Percentiles rank a stretch among this genome's conserved stretches.
phyloP scores from a whole-genome alignment of 1,140 invertebrate species.

The Drosophila miranda region DNA sequence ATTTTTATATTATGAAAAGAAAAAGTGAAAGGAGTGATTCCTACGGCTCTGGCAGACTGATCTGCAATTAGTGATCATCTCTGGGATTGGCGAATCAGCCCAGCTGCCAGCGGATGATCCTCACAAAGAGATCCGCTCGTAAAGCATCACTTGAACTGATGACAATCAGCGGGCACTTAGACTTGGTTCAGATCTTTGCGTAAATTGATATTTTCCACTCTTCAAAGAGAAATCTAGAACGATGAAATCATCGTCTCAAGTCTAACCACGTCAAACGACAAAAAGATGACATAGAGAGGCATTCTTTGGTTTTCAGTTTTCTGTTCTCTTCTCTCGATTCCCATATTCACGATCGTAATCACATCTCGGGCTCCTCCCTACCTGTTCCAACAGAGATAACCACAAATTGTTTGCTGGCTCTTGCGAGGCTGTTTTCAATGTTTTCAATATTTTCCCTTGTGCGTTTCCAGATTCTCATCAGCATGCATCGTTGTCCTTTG shows the following conservation, averaged over 20 bases:
- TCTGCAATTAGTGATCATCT: not conserved
- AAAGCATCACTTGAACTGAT: conserved; percentile 39
- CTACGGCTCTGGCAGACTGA: not conserved
- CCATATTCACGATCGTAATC: conserved; percentile 42
- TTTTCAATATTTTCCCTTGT: conserved; percentile 33
- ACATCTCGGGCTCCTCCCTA: conserved; percentile 25
- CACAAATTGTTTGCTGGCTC: conserved; percentile 52
- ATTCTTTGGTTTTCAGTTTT: conserved; percentile 9
- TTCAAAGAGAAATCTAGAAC: conserved; percentile 16
- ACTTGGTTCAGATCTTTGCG: conserved; percentile 20
- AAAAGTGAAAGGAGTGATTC: not conserved
- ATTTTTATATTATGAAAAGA: not conserved
- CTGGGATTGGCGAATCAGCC: conserved; percentile 30
- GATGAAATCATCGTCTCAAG: conserved; percentile 35
- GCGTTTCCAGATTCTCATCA: conserved; percentile 50
- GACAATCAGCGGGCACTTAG: conserved; percentile 40
- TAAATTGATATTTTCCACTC: conserved; percentile 63
- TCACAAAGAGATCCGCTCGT: conserved; percentile 38
- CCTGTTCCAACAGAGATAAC: conserved; percentile 48
- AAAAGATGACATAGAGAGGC: conserved; percentile 46
- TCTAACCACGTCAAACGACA: conserved; percentile 38
- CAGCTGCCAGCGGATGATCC: conserved; percentile 17
- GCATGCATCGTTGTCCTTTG: conserved; percentile 53
- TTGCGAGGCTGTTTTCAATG: conserved; percentile 24
- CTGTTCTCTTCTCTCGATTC: not conserved